Evolutionary conservation across 2,797 vertebrate genomes (phyloP).

Genomic region (Phoxinus dragarum): DNA sequence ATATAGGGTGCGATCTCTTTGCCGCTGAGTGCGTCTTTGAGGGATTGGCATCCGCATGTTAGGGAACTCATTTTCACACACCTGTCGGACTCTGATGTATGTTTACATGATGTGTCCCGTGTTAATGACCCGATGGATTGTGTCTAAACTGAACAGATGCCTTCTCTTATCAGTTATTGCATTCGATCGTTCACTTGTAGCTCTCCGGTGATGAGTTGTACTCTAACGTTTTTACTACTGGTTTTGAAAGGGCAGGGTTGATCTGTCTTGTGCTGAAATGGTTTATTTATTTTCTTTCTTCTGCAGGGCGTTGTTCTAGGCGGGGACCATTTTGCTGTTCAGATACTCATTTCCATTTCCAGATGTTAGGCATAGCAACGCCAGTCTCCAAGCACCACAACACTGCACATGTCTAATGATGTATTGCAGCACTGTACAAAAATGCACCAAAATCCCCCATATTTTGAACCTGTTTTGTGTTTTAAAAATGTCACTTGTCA

Average conservation of each 20-base stretch:
- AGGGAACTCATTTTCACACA: neutral
- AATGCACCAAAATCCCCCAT: neutral
- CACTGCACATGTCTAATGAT: neutral
- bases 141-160: neutral
- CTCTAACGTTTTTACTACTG: neutral
- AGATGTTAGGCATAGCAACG: slow-evolving; percentile 26
- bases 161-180: neutral
- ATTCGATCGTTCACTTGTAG: neutral
- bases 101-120: neutral
- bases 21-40: neutral
- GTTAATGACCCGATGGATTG: neutral
- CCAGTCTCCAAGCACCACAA: slow-evolving; percentile 12
- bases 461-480: neutral
- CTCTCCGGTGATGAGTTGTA: neutral
- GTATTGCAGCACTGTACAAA: neutral
- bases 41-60: neutral
- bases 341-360: neutral
- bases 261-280: neutral
- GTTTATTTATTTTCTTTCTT: slow-evolving; percentile 1
- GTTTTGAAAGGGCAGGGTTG: neutral
- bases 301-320: neutral
- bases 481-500: neutral
- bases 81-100: neutral
- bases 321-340: slow-evolving; percentile 2
- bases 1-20: too few relatives aligned